Base-by-base conservation (phyloP, 2,113 vertebrate genomes). In the Ivindomyrus marchei region DNA sequence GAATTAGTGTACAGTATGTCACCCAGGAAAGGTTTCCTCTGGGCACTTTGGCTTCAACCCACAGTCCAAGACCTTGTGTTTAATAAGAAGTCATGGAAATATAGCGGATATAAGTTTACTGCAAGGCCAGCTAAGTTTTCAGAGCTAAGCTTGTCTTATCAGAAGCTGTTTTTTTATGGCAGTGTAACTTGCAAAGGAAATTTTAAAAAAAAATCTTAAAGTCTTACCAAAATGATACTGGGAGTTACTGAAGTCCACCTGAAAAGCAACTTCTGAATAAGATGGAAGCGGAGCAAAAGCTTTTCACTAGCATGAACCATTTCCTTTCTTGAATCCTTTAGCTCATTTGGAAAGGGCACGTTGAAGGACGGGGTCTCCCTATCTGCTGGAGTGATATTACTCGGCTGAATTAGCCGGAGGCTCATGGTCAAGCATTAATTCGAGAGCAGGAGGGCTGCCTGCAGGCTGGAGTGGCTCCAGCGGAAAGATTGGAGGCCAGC, bases 351-450 rank as follows among this genome's bases (percentile, higher is more conserved):
- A 87, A 47, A 87, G 85, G 85, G 50, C 85, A 50, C 2, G 1
- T 27, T 87, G 50, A 87, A 87, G 85, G 85, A 87, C 85, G 17
- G 85, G 62, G 85, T 87, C 50, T 27, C 50, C 85, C n/a, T 87
- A 87, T 87, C 50, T 36, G 50, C n/a, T 39, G 27, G 47, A 50
- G 17, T 50, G 47, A 86, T 86, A 86, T 86, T n/a, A n/a, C 84
- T 49, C 15, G 27, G 15, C 49, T 52, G 50, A 53, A 87, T 87
- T 87, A 87, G 85, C 50, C 2, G 50, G 13, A 87, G 49, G 85
- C 85, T 53, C 85, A 36, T n/a, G 85, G 39, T 52, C 39, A 87
- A 36, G 46, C 85, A 87, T 52, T 52, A 87, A 87, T 53, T 87
- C 31, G 24, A 87, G 24, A 53, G 85, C 13, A 53, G 85, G 50